Percentiles rank a stretch among this genome's conserved stretches.
Evolutionary conservation across 2,113 vertebrate species (phyloP).

Genomic region (Sander vitreus): DNA sequence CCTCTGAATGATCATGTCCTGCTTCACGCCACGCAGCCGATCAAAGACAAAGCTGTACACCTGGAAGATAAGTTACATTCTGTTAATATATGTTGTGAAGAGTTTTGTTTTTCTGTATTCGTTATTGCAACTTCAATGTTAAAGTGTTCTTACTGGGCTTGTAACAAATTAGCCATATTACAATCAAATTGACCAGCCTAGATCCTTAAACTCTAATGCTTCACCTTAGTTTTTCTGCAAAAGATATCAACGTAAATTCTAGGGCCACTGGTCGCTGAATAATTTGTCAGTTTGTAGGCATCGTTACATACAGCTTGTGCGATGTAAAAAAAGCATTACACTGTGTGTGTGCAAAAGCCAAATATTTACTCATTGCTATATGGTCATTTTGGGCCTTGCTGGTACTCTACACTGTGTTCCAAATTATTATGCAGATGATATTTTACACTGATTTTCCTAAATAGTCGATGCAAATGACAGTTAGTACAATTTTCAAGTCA

Average conservation of each 20-base stretch:
- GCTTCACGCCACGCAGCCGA: constrained; percentile 88
- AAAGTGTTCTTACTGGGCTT: neutral
- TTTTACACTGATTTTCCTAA: no score
- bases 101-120: neutral
- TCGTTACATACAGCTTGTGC: neutral
- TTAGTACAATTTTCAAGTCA: no score
- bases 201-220: neutral
- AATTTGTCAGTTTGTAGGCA: neutral
- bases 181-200: neutral
- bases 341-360: neutral
- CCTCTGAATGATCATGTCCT: constrained; percentile 90
- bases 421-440: no score
- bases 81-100: neutral
- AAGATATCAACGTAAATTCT: neutral
- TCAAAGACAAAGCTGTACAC: constrained; percentile 88
- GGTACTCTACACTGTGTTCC: no score
- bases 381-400: neutral
- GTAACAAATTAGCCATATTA: neutral
- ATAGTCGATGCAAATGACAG: no score
- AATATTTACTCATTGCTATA: neutral
- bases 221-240: neutral
- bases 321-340: neutral
- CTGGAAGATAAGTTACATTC: constrained; percentile 46
- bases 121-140: neutral
- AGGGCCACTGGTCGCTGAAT: neutral